Evolutionary conservation across 2,888 invertebrate species (phyloP), one percentile per base, ranked within the genome.

Genomic region (Nebria salina): DNA sequence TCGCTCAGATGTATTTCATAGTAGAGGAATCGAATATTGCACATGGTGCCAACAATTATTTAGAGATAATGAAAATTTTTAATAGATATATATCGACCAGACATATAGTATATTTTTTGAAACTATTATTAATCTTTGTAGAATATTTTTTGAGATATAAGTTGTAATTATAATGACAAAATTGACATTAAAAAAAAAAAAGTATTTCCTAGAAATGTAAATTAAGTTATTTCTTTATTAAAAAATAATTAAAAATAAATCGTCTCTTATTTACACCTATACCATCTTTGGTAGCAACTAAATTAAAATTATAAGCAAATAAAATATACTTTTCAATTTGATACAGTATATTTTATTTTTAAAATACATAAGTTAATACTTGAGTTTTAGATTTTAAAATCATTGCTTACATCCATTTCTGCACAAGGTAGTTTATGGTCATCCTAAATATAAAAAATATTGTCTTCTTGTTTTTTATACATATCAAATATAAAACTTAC

Each of bases 191-290:
- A 72, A 70, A 34, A 42, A 34, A 42, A 41, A 72, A 42, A 73
- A 73, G 73, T 70, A 76, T 68, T 70, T 43, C 70, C 9, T 79
- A 74, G 66, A 65, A 79, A 54, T 79, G 79, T 79, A 79, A 72
- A 77, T 72, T 79, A 79, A 79, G 74, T 79, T 79, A 79, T 74
- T 72, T 74, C 79, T 79, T 79, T 79, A 79, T 75, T 79, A 79
- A 79, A 79, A 79, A 79, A 79, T 26, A 41, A 73, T 42, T 42
- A 11, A 26, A 73, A 73, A 26, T 34, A 41, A 11, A 73, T 13
- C 34, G n/a, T 34, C 9, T 73, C 9, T 41, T 65, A 13, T 65
- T 13, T 7, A n/a, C 15, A 13, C 65, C 7, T n/a, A 2, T 65
- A 20, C 20, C 20, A 20, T 20, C 20, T 20, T 20, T 20, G 20